A percentile compares a stretch with the other conserved stretches of the same genome.
These are phyloP conservation scores for Heliornis fulica DNA, from an alignment of 2,113 vertebrate genomes.

Conservation along the genomic window DNA sequence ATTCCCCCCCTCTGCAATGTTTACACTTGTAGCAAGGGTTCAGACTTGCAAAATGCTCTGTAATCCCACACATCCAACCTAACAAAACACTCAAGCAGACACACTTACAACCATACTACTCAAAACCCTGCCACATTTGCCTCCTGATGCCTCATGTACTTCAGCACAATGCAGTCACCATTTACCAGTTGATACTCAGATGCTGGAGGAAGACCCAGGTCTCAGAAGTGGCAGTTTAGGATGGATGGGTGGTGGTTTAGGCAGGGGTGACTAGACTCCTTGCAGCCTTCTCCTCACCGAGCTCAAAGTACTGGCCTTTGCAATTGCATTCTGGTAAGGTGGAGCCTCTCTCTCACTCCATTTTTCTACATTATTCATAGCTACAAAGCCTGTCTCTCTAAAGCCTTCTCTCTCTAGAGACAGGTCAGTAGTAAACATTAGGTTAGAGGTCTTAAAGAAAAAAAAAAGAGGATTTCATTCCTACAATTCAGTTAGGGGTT, in stretches of 20 bases:
- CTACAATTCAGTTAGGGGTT: no score
- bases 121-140: neutral
- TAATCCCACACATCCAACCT: neutral
- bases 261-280: neutral
- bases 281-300: neutral
- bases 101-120: neutral
- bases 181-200: neutral
- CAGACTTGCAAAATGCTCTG: neutral
- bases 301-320: neutral
- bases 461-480: neutral
- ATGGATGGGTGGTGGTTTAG: neutral
- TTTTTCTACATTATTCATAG: slow-evolving; percentile 42
- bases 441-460: slow-evolving; percentile 23
- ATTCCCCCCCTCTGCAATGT: neutral
- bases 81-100: neutral
- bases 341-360: slow-evolving; percentile 16
- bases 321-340: neutral
- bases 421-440: neutral
- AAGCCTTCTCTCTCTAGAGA: slow-evolving; percentile 13
- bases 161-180: neutral
- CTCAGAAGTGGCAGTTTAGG: neutral
- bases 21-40: neutral
- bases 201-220: neutral
- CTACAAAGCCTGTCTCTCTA: slow-evolving; percentile 20
- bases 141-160: neutral